Conservation (phyloP, 2,797 vertebrate genomes). For the Sparus aurata region DNA sequence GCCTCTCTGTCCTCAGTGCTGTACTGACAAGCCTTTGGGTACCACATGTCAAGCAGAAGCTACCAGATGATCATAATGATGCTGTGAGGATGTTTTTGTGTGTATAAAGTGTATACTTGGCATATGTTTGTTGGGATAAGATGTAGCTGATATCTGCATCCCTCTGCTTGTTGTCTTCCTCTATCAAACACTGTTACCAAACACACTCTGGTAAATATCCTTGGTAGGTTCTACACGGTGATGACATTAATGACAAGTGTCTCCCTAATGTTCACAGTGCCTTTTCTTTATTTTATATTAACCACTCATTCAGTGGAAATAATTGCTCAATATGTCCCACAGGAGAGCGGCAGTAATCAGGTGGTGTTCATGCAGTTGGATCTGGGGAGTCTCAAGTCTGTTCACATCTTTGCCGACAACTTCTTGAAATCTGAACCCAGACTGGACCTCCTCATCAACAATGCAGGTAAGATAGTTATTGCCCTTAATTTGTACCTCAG, state of each 20-base stretch:
- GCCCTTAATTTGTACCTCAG: background rate
- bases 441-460: slow-evolving; percentile 92
- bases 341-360: slow-evolving; percentile 88
- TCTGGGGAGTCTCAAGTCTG: slow-evolving; percentile 87
- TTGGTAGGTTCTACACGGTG: background rate
- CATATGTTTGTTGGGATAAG: too few relatives aligned
- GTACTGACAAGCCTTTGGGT: background rate
- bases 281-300: background rate
- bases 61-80: background rate
- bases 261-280: too few relatives aligned
- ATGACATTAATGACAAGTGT: background rate
- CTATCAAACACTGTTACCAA: background rate
- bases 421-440: slow-evolving; percentile 88
- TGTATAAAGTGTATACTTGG: background rate
- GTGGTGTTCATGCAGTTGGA: slow-evolving; percentile 90
- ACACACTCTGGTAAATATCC: background rate
- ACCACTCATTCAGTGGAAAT: background rate
- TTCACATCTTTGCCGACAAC: slow-evolving; percentile 86
- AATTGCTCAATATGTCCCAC: background rate
- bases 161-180: background rate
- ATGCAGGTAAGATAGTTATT: slow-evolving; percentile 78
- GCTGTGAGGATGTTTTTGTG: background rate
- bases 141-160: background rate
- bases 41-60: background rate
- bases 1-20: background rate